phyloP scores from a whole-genome alignment of 2,888 invertebrate species.

The Gymnosoma rotundatum region DNA sequence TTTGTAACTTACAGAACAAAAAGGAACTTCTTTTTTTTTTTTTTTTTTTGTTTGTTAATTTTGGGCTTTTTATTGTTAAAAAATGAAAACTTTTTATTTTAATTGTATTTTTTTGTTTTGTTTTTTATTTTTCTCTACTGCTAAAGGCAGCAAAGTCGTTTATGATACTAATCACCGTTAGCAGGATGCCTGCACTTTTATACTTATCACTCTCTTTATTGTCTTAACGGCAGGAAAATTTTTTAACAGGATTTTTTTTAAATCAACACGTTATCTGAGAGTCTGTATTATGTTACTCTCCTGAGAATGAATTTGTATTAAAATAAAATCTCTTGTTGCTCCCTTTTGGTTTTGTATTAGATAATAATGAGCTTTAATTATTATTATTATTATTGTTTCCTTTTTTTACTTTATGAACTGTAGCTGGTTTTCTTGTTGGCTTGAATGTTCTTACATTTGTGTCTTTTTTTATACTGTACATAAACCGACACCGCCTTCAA shows the following conservation, averaged over 20 bases:
- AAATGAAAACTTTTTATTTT: constrained; percentile 25
- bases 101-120: not conserved
- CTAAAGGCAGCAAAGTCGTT: constrained; percentile 67
- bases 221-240: not conserved
- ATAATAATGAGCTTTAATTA: constrained; percentile 26
- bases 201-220: constrained; percentile 70
- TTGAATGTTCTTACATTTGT: constrained; percentile 2
- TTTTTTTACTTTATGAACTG: constrained; percentile 42
- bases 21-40: constrained; percentile 42
- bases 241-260: constrained; percentile 22
- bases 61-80: constrained; percentile 18
- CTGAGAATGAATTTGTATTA: constrained; percentile 68
- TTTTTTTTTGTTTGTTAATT: no score
- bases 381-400: not conserved
- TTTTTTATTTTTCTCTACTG: constrained; percentile 71
- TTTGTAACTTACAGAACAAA: constrained; percentile 32
- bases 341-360: constrained; percentile 25
- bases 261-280: constrained; percentile 36
- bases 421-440: constrained; percentile 52
- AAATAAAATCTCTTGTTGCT: constrained; percentile 59
- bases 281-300: constrained; percentile 66
- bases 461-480: constrained; percentile 5
- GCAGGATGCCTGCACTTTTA: constrained; percentile 74
- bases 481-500: constrained; percentile 71
- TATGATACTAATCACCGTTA: constrained; percentile 73